Evolutionary conservation across 2,113 vertebrate genomes (phyloP).

Genomic region (Chloebia gouldiae): DNA sequence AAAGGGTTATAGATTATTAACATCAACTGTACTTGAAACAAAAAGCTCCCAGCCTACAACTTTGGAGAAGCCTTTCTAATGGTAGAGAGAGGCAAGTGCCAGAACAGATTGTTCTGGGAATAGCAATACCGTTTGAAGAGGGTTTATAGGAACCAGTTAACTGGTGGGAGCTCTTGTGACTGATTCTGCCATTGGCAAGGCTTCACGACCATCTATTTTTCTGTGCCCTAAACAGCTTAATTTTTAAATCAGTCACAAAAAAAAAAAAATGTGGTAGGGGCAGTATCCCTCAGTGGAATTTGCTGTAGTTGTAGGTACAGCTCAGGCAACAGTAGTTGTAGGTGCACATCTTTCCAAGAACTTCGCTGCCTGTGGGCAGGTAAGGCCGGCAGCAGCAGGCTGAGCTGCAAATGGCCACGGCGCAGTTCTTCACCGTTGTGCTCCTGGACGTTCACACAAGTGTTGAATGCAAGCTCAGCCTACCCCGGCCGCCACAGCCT

Average conservation of each 20-base stretch:
- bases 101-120: neutral
- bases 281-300: neutral
- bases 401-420: no score
- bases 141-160: neutral
- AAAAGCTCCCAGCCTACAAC: neutral
- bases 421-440: accelerated
- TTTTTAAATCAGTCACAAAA: neutral
- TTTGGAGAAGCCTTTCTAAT: neutral
- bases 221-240: neutral
- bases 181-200: accelerated
- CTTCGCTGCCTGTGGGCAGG: neutral
- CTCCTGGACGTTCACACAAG: neutral
- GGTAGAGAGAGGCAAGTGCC: neutral
- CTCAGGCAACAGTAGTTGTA: neutral
- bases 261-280: neutral
- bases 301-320: no score
- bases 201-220: neutral
- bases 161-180: neutral
- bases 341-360: neutral
- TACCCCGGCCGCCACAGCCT: neutral
- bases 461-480: neutral
- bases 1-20: neutral
- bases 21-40: neutral
- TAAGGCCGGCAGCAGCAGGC: neutral
- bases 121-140: accelerated